Evolutionary conservation across 2,888 invertebrate species (phyloP).

Genomic region (Coelinius sp.): DNA sequence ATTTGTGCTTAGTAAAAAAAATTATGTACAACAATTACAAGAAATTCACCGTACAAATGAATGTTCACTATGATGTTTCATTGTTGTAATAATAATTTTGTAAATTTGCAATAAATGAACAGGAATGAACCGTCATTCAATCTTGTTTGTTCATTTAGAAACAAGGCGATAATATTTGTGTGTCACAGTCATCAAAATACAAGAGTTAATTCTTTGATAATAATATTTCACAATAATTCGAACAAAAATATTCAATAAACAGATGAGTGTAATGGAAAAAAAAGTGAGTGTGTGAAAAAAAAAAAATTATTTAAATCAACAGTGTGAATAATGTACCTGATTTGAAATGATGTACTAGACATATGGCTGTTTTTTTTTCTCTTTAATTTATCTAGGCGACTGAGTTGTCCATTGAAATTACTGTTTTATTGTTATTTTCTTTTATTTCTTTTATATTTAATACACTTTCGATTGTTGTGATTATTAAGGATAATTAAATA

Average conservation of each 20-base stretch:
- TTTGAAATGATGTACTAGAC: slow-evolving; percentile 45
- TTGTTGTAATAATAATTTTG: background rate
- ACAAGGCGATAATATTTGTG: slow-evolving; percentile 45
- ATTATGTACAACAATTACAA: no score
- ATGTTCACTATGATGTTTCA: no score
- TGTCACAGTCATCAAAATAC: slow-evolving; percentile 43
- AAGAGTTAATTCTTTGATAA: slow-evolving; percentile 47
- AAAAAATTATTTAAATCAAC: slow-evolving; percentile 25
- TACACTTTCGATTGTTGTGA: slow-evolving; percentile 35
- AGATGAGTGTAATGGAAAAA: no score
- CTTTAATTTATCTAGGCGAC: slow-evolving; percentile 5
- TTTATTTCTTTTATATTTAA: background rate
- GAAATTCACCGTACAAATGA: no score
- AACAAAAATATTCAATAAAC: slow-evolving; percentile 4
- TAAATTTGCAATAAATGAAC: background rate
- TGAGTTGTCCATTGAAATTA: slow-evolving; percentile 33
- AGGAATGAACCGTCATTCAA: background rate
- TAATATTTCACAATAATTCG: slow-evolving; percentile 42
- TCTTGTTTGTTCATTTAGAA: background rate
- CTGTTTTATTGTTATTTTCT: slow-evolving; percentile 29
- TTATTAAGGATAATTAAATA: slow-evolving; percentile 12
- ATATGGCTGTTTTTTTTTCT: slow-evolving; percentile 31
- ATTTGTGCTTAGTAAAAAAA: background rate
- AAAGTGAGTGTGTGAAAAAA: no score
- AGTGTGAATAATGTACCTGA: slow-evolving; percentile 56